phyloP scores from a whole-genome alignment of 2,888 invertebrate species.

The Dolichomitus sp. region DNA sequence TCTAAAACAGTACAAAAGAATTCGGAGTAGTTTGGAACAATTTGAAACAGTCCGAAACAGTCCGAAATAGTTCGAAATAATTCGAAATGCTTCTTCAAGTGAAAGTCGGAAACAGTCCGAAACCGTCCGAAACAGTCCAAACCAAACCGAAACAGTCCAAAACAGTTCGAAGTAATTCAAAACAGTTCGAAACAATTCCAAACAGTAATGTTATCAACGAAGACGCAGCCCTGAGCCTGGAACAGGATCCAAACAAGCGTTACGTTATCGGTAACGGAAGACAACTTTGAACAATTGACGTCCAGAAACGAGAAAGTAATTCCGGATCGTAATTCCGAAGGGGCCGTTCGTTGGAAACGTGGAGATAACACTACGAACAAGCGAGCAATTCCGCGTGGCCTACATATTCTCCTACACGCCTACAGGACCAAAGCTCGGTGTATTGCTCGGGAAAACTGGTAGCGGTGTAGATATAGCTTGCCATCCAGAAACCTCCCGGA shows the following conservation, averaged over 20 bases:
- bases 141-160: too few relatives aligned
- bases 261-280: background rate
- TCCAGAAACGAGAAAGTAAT: slow-evolving; percentile 14
- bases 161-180: background rate
- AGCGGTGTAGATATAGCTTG: background rate
- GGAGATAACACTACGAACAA: slow-evolving; percentile 21
- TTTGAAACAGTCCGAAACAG: too few relatives aligned
- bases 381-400: slow-evolving; percentile 23
- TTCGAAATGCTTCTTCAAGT: too few relatives aligned
- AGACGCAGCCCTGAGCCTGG: background rate
- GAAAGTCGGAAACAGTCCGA: too few relatives aligned
- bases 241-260: background rate
- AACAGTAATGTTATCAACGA: background rate
- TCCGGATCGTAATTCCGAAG: slow-evolving; percentile 12
- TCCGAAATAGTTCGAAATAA: too few relatives aligned
- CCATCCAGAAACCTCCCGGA: background rate
- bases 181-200: background rate
- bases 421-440: slow-evolving; percentile 7
- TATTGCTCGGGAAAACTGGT: slow-evolving; percentile 25
- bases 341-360: background rate
- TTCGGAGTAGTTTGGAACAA: background rate
- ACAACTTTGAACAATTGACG: slow-evolving; percentile 14
- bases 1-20: too few relatives aligned
- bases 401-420: slow-evolving; percentile 9
- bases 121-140: too few relatives aligned